Conservation (phyloP, 2,797 vertebrate species). For the Percopsis omiscomaycus region DNA sequence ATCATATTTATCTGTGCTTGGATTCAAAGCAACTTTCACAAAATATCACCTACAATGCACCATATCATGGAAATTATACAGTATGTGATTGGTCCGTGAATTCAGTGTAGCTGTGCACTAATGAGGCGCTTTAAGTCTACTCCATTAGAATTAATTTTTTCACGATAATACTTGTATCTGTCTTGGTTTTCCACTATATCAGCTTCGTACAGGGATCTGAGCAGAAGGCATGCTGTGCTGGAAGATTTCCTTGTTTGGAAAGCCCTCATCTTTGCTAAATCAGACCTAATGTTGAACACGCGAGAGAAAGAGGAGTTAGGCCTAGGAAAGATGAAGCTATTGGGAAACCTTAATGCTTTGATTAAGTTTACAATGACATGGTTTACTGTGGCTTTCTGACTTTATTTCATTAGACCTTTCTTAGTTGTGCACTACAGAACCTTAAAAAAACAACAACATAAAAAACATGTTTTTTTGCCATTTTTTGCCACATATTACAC, state of each 20-base stretch:
- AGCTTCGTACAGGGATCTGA: constrained; percentile 5
- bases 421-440: no score
- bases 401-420: background rate
- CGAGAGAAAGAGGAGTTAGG: background rate
- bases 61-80: constrained; percentile 16
- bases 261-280: constrained; percentile 21
- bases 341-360: background rate
- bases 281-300: constrained; percentile 17
- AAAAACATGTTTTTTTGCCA: no score
- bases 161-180: constrained; percentile 3
- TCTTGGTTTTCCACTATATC: constrained; percentile 8
- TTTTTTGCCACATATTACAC: no score
- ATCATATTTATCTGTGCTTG: constrained; percentile 13
- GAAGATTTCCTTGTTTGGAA: constrained; percentile 33
- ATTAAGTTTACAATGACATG: background rate
- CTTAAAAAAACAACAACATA: no score
- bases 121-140: background rate
- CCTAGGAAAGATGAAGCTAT: background rate
- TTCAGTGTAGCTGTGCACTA: background rate
- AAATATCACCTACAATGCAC: background rate
- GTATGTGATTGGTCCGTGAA: background rate
- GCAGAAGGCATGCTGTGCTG: background rate
- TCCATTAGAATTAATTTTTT: no score
- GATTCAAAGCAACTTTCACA: constrained; percentile 20
- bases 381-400: background rate